A percentile compares a stretch with the other conserved stretches of the same genome.
Conservation (phyloP, 2,888 invertebrate species). For the Lapara coniferarum region DNA sequence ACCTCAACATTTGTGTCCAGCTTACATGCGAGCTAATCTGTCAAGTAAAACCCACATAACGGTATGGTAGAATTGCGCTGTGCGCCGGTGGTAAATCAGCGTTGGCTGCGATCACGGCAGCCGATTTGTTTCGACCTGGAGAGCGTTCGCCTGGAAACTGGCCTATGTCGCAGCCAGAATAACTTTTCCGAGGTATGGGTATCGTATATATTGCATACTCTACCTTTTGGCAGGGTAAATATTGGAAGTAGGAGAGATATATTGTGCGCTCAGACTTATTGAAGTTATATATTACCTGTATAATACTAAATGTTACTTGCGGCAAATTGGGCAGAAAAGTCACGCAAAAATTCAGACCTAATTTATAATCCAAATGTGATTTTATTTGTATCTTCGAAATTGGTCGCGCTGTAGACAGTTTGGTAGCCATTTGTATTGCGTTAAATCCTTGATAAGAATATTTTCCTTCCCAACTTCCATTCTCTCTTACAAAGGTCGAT, state of each 20-base stretch:
- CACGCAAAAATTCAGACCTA: too few relatives aligned
- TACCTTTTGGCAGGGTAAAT: too few relatives aligned
- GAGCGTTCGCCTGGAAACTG: not conserved
- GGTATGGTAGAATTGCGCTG: not conserved
- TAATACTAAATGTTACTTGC: too few relatives aligned
- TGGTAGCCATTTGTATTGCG: too few relatives aligned
- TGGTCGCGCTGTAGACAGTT: too few relatives aligned
- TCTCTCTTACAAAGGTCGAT: too few relatives aligned
- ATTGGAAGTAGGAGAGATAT: not conserved
- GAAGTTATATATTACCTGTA: too few relatives aligned
- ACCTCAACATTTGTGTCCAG: not conserved
- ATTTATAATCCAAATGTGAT: too few relatives aligned
- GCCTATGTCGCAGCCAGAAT: not conserved
- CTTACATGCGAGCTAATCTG: conserved; percentile 9
- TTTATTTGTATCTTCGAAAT: too few relatives aligned
- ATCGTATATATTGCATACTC: not conserved
- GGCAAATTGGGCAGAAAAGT: too few relatives aligned
- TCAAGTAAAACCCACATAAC: conserved; percentile 15
- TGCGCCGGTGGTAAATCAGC: not conserved
- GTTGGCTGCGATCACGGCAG: not conserved
- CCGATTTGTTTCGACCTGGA: conserved; percentile 1
- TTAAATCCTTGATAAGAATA: too few relatives aligned
- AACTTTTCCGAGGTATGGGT: not conserved
- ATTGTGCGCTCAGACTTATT: not conserved
- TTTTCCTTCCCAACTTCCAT: too few relatives aligned